Percentiles rank a stretch among this genome's conserved stretches.
phyloP scores from a whole-genome alignment of 2,113 vertebrate species.

The Alethe diademata region DNA sequence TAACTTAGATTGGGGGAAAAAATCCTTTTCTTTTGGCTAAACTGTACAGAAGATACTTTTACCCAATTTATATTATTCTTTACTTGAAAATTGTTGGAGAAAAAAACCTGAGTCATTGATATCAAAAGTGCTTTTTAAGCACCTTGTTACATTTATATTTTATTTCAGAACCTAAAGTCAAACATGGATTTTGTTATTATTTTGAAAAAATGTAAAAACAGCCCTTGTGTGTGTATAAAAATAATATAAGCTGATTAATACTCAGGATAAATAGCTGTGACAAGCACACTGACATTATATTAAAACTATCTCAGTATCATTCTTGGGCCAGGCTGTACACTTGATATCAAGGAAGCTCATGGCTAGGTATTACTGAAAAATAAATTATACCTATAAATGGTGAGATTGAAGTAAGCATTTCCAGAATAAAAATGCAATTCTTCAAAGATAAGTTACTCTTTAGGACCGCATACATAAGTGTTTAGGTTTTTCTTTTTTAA shows the following conservation, averaged over 20 bases:
- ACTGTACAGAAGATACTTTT: background rate
- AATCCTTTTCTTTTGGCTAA: background rate
- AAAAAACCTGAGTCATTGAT: background rate
- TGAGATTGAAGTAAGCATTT: constrained; percentile 47
- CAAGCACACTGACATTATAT: background rate
- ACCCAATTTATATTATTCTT: background rate
- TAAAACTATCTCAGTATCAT: constrained; percentile 8
- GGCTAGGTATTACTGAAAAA: constrained; percentile 35
- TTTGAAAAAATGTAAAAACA: background rate
- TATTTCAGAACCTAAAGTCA: background rate
- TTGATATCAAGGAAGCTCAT: background rate
- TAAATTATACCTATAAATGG: constrained; percentile 42
- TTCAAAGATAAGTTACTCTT: background rate
- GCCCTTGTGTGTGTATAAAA: background rate
- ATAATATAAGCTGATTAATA: constrained; percentile 16
- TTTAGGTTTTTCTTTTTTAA: constrained; percentile 51
- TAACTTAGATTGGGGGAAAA: background rate
- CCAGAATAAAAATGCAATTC: constrained; percentile 10
- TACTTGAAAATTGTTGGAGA: background rate
- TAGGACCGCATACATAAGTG: background rate
- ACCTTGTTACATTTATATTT: background rate
- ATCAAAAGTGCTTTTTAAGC: background rate
- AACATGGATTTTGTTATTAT: background rate
- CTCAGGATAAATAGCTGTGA: background rate
- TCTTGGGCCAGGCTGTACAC: background rate